Base-by-base conservation (phyloP, 2,797 vertebrate species). In the Carduelis carduelis region DNA sequence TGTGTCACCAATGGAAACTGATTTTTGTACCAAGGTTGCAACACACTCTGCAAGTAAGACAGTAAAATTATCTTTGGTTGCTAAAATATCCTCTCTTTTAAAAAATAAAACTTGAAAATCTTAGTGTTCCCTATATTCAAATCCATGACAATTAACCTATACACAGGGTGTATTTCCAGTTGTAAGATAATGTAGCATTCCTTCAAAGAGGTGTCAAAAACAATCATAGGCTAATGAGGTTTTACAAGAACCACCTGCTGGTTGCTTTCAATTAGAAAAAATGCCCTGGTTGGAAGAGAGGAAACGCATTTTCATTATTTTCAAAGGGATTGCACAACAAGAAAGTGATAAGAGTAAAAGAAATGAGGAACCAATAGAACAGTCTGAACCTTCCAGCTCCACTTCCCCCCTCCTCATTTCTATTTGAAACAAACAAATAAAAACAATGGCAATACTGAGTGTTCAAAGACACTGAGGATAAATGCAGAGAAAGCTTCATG, bases 191-290 rank as follows among this genome's bases (percentile, higher is more conserved):
- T 44, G 61, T 22, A 78, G 24, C 57, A 75, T 87, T 94, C 53
- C 65, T 89, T 96, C 92, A 95, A 94, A 89, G 74, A 89, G 43
- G 14, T 78, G 84, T 94, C 96, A 93, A 57, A 94, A 96, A 30
- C 78, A 68, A 81, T 91, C 92, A 78, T 47, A 83, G 46, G 60
- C 64, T 95, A 95, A 97, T 89, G 90, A 94, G 87, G 87, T 87
- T 93, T 74, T 92, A 83, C 53, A 87, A 75, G 64, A 96, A 74
- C 53, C 78, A 71, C 92, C 84, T 89, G 75, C 92, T 94, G 89
- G 50, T 71, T 91, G 53, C 81, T 94, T 95, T 97, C 94, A 94
- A 81, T 94, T 94, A 96, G 76, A 96, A 68, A 87, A 92, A 94
- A 96, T 27, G 20, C 34, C 64, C 83, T 83, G 43, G 52, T 32